These are phyloP conservation scores for Hydractinia symbiolongicarpus DNA, from an alignment of 30 jellyfish, hydroid and myxozoan species.

Conservation along the genomic window DNA sequence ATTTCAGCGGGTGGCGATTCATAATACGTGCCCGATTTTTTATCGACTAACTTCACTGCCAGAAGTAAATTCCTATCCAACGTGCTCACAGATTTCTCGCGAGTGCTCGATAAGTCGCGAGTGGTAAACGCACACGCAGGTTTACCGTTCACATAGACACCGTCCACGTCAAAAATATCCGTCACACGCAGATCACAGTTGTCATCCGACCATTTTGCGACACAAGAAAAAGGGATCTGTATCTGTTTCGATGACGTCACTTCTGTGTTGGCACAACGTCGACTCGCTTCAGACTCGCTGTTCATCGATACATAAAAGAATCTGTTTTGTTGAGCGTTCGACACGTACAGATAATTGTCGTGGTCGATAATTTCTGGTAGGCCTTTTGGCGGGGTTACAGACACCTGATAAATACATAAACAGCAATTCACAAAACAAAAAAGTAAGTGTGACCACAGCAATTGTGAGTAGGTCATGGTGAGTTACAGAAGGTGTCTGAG, in stretches of 20 bases:
- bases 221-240: conserved; percentile 16
- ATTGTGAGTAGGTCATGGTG: no score
- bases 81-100: conserved; percentile 1
- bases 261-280: not conserved
- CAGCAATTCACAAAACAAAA: no score
- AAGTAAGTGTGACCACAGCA: no score
- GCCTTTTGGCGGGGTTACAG: conserved; percentile 24
- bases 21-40: conserved; percentile 1
- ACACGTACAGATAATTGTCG: conserved; percentile 11
- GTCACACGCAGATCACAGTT: not conserved
- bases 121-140: conserved; percentile 32
- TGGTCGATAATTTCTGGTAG: conserved; percentile 6
- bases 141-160: not conserved
- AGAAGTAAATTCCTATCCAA: conserved; percentile 9
- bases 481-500: no score
- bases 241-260: not conserved
- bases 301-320: not conserved
- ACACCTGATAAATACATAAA: not conserved
- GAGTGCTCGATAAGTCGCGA: not conserved
- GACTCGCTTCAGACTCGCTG: not conserved
- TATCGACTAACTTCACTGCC: conserved; percentile 7
- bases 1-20: conserved; percentile 5
- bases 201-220: conserved; percentile 24
- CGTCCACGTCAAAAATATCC: conserved; percentile 15
- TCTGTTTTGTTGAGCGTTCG: conserved; percentile 10